Evolutionary conservation across 2,797 vertebrate genomes (phyloP), one percentile per base, ranked within the genome.

Genomic region (Euthynnus affinis): DNA sequence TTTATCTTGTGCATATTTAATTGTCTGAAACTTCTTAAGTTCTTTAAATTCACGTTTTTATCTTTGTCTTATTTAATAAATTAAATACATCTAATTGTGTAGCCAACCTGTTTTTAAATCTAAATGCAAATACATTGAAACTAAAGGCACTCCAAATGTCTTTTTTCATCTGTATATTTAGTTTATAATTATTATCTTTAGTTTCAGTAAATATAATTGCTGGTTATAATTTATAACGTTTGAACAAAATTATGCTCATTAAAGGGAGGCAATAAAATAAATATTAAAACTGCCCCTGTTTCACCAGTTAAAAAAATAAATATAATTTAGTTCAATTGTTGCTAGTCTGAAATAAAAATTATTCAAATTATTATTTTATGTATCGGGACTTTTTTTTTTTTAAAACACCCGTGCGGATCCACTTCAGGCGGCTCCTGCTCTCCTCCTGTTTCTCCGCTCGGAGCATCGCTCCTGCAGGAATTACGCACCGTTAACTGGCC

Each of bases 401-500:
- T 49, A 18, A 20, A 69, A 58, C 4, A 20, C 2, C 14, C 44
- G 0, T 12, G 17, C 29, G 63, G 23, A 3, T 60, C 32, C 1
- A 18, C 48, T 37, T 23, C 23, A 71, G 49, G 67, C 76, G 22
- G 81, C 67, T 32, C 40, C 22, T 6, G 22, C 60, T 60, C 81
- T 20, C 15, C 62, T 57, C 52, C 15, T 48, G 57, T 29, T 70
- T 74, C 48, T 52, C 14, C 56, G 52, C 80, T 61, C 74, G 72
- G 61, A 79, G 71, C 88, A 53, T 84, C 80, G 78, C 83, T 72
- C 60, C 92, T 92, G 93, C 87, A 90, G 91, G 90, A 92, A 93
- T 94, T 92, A 92, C 89, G 94, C 95, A 88, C 94, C 95, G 96
- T 95, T 95, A 94, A 95, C 95, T 90, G 94, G 91, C 71, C 93